Evolutionary conservation across 1,140 invertebrate species (phyloP), one percentile per base, ranked within the genome.

Genomic region (Anadara kagoshimensis): DNA sequence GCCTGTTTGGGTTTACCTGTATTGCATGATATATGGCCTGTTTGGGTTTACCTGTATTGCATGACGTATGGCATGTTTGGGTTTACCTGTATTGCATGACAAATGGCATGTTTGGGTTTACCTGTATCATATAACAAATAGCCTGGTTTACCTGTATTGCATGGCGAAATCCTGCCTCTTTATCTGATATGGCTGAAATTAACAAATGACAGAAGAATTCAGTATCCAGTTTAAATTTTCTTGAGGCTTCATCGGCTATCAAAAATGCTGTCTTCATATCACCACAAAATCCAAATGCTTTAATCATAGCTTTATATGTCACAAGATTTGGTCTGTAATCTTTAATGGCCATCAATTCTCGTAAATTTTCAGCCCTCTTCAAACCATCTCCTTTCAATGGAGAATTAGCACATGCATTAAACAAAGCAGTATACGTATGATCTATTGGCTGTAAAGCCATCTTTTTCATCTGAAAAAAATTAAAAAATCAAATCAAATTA

Each of bases 261-360:
- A 91, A 76, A 89, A 97, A 97, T 8, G 95, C 94, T 61, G 92
- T 93, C 59, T 91, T 70, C 16, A 96, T 81, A 86, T 96, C 93
- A 7, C 94, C 93, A 90, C 94, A 94, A 75, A 93, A 89, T 4
- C 94, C 95, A 91, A 95, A 98, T 4, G 95, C 95, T 89, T 96
- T 97, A 11, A 98, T 94, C 93, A 97, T 94, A 5, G 94, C 92
- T 92, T 96, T 94, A 78, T 95, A 97, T 85, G 94, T 95, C 5
- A 92, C 92, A 0, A 92, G 82, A 88, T 96, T 97, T 1, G 94
- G 91, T 57, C 91, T 82, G 76, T 93, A 89, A 7, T 91, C 90
- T 80, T 94, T 94, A 73, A 93, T 91, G 56, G 91, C 84, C 91
- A 97, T 94, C 22, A 93, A 88, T 75, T 92, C 86, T 64, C 93